Percentiles rank a stretch among this genome's conserved stretches.
phyloP scores from a whole-genome alignment of 2,113 vertebrate genomes.

The Pelobates fuscus region DNA sequence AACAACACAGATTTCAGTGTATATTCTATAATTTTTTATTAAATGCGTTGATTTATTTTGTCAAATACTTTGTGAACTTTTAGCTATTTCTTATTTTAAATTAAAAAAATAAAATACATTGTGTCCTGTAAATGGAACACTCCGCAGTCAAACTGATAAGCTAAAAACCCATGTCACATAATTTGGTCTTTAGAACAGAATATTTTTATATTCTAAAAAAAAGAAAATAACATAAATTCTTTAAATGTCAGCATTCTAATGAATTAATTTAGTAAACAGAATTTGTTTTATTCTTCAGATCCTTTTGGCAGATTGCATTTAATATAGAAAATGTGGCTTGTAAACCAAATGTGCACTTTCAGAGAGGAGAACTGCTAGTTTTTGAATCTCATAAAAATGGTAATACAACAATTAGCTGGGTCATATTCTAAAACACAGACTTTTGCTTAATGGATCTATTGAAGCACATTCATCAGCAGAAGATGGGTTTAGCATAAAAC shows the following conservation, averaged over 20 bases:
- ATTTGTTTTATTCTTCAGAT: conserved; percentile 52
- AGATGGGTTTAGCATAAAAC: conserved; percentile 84
- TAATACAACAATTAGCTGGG: conserved; percentile 79
- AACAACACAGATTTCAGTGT: too few relatives aligned
- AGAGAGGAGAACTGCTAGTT: conserved; percentile 64
- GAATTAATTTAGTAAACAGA: not conserved
- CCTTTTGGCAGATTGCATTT: conserved; percentile 59
- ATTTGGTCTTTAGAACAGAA: too few relatives aligned
- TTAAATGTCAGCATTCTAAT: not conserved
- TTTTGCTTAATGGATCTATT: conserved; percentile 76
- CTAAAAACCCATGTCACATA: too few relatives aligned
- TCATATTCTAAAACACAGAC: conserved; percentile 77
- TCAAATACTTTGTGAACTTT: too few relatives aligned
- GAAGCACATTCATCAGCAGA: conserved; percentile 80
- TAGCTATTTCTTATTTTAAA: too few relatives aligned
- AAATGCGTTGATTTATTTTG: too few relatives aligned
- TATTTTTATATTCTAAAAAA: too few relatives aligned
- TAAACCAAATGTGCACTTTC: conserved; percentile 61
- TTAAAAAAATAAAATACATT: too few relatives aligned
- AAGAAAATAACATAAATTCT: not conserved
- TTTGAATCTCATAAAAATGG: conserved; percentile 81
- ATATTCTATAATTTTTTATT: too few relatives aligned
- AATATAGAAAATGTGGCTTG: conserved; percentile 58
- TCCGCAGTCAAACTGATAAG: too few relatives aligned
- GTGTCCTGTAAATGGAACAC: too few relatives aligned